Conservation (phyloP, 1,140 invertebrate species). For the Leucophenga varia region DNA sequence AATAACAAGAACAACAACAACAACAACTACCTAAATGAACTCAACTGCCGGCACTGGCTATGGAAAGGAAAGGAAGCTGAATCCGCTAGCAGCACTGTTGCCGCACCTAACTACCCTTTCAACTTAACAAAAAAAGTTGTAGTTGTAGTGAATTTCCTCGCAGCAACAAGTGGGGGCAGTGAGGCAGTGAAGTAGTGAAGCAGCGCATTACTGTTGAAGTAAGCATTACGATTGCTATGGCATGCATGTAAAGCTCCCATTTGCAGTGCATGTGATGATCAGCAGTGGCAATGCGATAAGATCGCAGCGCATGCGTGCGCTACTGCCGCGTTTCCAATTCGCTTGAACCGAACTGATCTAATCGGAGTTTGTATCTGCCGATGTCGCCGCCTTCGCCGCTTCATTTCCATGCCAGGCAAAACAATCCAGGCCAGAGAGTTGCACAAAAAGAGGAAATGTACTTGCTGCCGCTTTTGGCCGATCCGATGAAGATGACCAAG, state of each 20-base stretch:
- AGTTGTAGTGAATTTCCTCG: too few species aligned
- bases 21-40: too few species aligned
- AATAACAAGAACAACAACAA: too few species aligned
- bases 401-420: slow-evolving; percentile 2
- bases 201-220: slow-evolving; percentile 20
- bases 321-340: slow-evolving; percentile 37
- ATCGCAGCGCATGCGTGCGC: slow-evolving; percentile 40
- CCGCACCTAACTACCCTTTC: too few species aligned
- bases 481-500: slow-evolving; percentile 31
- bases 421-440: too few species aligned
- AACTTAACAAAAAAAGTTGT: too few species aligned
- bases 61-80: slow-evolving; percentile 22
- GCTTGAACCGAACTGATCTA: slow-evolving; percentile 48
- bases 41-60: too few species aligned
- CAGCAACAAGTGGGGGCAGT: too few species aligned
- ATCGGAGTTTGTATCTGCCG: slow-evolving; percentile 42
- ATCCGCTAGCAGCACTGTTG: too few species aligned
- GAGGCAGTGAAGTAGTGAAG: too few species aligned
- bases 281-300: slow-evolving; percentile 23
- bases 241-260: slow-evolving; percentile 35
- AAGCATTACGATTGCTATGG: slow-evolving; percentile 18
- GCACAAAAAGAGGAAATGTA: slow-evolving; percentile 3
- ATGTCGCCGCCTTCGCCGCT: background rate
- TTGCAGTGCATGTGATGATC: slow-evolving; percentile 8
- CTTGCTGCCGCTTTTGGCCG: background rate